phyloP scores from a whole-genome alignment of 2,888 invertebrate genomes.

The Aethes cnicana region DNA sequence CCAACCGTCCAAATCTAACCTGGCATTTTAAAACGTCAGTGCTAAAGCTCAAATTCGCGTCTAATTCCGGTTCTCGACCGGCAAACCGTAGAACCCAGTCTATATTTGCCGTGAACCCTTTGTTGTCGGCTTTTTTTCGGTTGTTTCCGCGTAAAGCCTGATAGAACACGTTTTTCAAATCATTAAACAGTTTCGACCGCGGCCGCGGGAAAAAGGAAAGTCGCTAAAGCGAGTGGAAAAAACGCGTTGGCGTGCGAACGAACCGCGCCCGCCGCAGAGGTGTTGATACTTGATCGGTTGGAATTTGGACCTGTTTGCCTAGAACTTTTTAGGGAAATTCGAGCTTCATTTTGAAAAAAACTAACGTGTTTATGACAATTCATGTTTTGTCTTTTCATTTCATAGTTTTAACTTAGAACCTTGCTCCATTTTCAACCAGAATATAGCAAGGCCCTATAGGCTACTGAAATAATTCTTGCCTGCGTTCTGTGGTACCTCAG shows the following conservation, averaged over 20 bases:
- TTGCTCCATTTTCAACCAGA: too few species aligned
- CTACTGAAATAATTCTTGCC: too few species aligned
- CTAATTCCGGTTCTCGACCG: conserved; percentile 33
- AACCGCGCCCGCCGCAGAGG: conserved; percentile 38
- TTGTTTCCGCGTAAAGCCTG: conserved; percentile 80
- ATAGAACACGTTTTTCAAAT: conserved; percentile 83
- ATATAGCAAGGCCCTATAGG: too few species aligned
- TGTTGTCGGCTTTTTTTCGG: conserved; percentile 79
- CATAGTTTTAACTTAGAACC: too few species aligned
- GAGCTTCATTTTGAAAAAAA: too few species aligned
- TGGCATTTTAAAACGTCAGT: conserved; percentile 31
- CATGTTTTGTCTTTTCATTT: too few species aligned
- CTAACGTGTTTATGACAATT: too few species aligned
- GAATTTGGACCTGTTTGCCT: too few species aligned
- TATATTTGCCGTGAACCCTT: conserved; percentile 80
- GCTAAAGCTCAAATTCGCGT: conserved; percentile 48
- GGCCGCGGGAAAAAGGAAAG: conserved; percentile 65
- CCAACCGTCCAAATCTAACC: conserved; percentile 36
- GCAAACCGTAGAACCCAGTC: conserved; percentile 55
- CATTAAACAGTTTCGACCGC: conserved; percentile 81
- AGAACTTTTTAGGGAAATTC: too few species aligned
- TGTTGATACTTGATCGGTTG: conserved; percentile 46
- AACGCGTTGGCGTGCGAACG: conserved; percentile 52
- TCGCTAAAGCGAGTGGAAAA: conserved; percentile 58
- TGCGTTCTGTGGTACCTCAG: too few species aligned